A percentile compares a stretch with the other conserved stretches of the same genome.
phyloP scores from a whole-genome alignment of 2,113 vertebrate species.

The Naja naja region DNA sequence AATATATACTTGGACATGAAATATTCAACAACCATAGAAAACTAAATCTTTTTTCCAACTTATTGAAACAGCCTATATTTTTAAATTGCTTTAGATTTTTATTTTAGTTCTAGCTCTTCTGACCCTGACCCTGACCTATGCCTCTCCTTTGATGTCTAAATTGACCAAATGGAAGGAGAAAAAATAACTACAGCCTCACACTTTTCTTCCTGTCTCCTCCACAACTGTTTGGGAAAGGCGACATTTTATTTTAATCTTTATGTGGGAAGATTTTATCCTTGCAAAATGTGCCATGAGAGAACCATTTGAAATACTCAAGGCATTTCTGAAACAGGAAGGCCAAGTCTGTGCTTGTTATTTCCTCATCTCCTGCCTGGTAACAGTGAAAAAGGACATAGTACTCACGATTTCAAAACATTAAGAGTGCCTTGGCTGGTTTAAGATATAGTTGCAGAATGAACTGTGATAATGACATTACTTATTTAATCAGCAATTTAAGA shows the following conservation, averaged over 20 bases:
- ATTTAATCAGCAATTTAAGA: conserved; percentile 22
- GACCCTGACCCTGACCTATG: background rate
- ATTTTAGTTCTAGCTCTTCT: background rate
- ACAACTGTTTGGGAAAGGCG: conserved; percentile 7
- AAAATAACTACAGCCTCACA: conserved; percentile 40
- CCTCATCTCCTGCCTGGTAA: conserved; percentile 42
- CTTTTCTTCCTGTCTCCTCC: conserved; percentile 46
- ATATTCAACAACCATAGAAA: background rate
- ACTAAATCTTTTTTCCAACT: background rate
- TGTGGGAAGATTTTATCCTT: conserved; percentile 50
- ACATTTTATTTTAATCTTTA: conserved; percentile 28
- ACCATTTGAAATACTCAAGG: conserved; percentile 48
- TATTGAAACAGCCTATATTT: background rate
- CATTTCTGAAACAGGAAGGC: conserved; percentile 67
- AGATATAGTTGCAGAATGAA: background rate
- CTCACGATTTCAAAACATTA: conserved; percentile 56
- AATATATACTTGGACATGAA: background rate
- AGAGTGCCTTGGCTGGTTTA: conserved; percentile 14
- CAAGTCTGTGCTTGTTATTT: conserved; percentile 63
- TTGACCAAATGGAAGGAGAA: background rate
- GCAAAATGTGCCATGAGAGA: conserved; percentile 52
- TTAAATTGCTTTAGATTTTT: background rate
- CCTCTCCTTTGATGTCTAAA: conserved; percentile 18
- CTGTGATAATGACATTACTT: background rate
- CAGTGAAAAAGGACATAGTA: conserved; percentile 36